Evolutionary conservation across 2,888 invertebrate genomes (phyloP), one percentile per base, ranked within the genome.

Genomic region (Nematopogon swammerdamellus): DNA sequence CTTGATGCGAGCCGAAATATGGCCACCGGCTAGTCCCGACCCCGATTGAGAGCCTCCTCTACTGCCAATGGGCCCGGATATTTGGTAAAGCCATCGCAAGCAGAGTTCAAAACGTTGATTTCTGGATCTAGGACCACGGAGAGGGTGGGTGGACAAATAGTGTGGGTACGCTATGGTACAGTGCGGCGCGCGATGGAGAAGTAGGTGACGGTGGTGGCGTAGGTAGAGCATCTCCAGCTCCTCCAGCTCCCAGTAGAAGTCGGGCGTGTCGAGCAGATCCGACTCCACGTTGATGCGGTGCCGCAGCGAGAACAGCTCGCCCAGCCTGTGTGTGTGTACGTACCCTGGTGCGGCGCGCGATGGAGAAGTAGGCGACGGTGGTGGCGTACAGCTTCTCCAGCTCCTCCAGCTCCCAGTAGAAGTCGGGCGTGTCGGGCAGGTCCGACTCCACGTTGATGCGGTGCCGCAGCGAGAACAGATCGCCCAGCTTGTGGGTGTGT

Each of bases 211-310:
- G 91, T 90, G 62, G 88, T 86, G 51, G 87, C 83, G 70, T 96
- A 98, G 5, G 70, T 96, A 98, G 5, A 97, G 79, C 1, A 74
- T 76, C 73, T 97, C 97, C 25, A 97, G 75, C 49, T 91, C 84
- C 59, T 96, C 95, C 49, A 95, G 85, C 62, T 98, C 97, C 98
- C 98, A 98, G 72, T 98, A 98, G 73, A 97, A 96, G 74, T 98
- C 98, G 0, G 97, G 97, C 0, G 94, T 94, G 68, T 97, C 97
- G 56, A 97, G 75, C 44, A 97, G 77, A 69, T 97, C 97, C 0
- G 97, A 97, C 58, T 95, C 93, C 55, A 98, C 81, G 70, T 95
- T 98, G 49, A 98, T 88, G 18, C 89, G 83, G 71, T 97, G 96
- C 3, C 95, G 83, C 25, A 97, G 76, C 0, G 92, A 90, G 65